A percentile compares a stretch with the other conserved stretches of the same genome.
phyloP scores from a whole-genome alignment of 2,797 vertebrate species.

The Clarias laeviceps region DNA sequence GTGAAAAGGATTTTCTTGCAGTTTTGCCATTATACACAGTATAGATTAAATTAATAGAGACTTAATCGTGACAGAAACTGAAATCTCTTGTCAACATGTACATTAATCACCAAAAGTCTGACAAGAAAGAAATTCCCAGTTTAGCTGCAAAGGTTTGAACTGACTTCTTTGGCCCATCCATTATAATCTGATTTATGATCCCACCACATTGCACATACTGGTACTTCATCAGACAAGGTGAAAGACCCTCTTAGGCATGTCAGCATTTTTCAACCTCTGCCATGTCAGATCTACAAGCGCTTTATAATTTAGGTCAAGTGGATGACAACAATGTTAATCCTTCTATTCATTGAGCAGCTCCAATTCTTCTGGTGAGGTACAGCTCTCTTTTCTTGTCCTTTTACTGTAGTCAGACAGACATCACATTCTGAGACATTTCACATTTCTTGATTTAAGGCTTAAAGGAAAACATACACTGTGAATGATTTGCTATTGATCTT shows the following conservation, averaged over 20 bases:
- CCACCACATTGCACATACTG: neutral
- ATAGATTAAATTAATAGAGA: neutral
- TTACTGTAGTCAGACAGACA: neutral
- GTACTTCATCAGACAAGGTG: slow-evolving; percentile 13
- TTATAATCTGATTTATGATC: slow-evolving; percentile 10
- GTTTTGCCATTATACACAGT: neutral
- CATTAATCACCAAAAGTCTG: neutral
- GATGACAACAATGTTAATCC: slow-evolving; percentile 4
- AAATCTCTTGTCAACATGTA: neutral
- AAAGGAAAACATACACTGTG: neutral
- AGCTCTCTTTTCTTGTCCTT: neutral
- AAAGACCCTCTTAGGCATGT: neutral
- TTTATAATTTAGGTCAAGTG: slow-evolving; percentile 7
- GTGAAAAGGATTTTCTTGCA: neutral
- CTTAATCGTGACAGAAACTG: neutral
- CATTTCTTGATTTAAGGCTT: neutral
- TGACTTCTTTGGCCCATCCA: neutral
- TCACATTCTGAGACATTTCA: neutral
- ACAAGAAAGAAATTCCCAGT: neutral
- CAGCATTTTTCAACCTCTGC: neutral
- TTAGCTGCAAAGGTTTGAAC: neutral
- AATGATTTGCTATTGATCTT: neutral
- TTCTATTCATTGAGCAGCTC: neutral
- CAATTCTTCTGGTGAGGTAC: neutral
- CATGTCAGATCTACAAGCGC: neutral